Evolutionary conservation across 2,797 vertebrate species (phyloP), one percentile per base, ranked within the genome.

Genomic region (Myripristis murdjan): DNA sequence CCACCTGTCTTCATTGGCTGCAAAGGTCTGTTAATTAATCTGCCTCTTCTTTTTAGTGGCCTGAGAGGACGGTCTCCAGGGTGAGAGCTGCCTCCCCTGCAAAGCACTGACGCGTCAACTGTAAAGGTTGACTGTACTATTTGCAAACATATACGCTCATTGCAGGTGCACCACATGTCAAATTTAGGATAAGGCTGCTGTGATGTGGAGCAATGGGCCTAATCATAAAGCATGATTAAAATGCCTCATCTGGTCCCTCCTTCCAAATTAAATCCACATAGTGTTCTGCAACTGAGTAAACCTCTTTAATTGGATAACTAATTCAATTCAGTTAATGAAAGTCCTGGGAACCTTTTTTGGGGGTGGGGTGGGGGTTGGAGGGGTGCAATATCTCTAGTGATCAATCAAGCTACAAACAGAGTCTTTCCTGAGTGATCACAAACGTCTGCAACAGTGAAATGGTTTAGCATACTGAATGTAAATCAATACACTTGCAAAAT

Each of bases 241-340:
- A 88, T 55, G 75, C 71, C 75, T 83, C 81, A 81, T 90, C 83
- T 79, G 74, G 63, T 48, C 43, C 55, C 56, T 76, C 80, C 79
- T 82, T 80, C 90, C 76, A 86, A 75, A 84, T 87, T 80, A 90
- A 88, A 89, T 89, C 86, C 73, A 82, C 69, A 77, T 77, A 70
- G 81, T 51, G 57, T 64, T 56, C 55, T 12, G 37, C 70, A 74
- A 82, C 69, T 68, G 82, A 84, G 60, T 75, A 73, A 81, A 81
- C 77, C 66, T 76, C 67, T 80, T 78, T 91, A 87, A 94, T 92
- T 91, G 79, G 83, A 92, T 94, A 85, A 93, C 93, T 92, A 70
- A 93, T 83, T 88, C 93, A 91, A 94, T 91, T 92, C 87, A 91
- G 93, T 95, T 95, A 97, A 96, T 94, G 93, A 92, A 94, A 94